Percentiles rank a stretch among this genome's conserved stretches.
phyloP scores from a whole-genome alignment of 2,888 invertebrate species.

The Ectropis crepuscularia region DNA sequence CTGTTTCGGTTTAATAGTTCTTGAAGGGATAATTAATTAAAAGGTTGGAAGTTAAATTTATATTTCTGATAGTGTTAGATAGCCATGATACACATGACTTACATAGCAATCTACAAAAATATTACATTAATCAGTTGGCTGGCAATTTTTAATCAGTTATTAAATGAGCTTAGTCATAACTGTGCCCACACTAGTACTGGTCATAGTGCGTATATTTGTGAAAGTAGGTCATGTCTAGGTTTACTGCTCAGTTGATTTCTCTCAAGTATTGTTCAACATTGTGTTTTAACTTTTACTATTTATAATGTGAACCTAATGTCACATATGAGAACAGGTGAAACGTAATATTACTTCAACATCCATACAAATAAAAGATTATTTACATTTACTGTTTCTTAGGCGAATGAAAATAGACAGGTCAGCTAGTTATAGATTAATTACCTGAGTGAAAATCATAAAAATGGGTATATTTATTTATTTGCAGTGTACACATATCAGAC shows the following conservation, averaged over 20 bases:
- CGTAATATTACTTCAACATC: too few relatives aligned
- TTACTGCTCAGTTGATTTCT: constrained; percentile 33
- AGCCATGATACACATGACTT: neutral
- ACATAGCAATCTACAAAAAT: constrained; percentile 1
- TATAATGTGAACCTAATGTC: constrained; percentile 4
- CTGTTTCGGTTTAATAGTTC: too few relatives aligned
- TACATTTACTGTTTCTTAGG: too few relatives aligned
- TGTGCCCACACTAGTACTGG: constrained; percentile 10
- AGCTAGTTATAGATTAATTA: too few relatives aligned
- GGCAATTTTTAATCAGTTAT: constrained; percentile 21
- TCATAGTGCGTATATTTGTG: constrained; percentile 27
- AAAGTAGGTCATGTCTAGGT: constrained; percentile 39
- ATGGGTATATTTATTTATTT: too few relatives aligned
- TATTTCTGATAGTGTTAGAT: too few relatives aligned
- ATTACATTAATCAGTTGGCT: constrained; percentile 13
- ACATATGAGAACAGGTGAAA: neutral
- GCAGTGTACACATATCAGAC: too few relatives aligned
- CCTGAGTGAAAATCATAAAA: too few relatives aligned
- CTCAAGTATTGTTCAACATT: constrained; percentile 28
- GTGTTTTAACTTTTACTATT: constrained; percentile 19
- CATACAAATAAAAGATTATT: too few relatives aligned
- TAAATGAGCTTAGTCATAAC: constrained; percentile 22
- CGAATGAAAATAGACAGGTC: too few relatives aligned
- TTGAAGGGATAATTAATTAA: too few relatives aligned
- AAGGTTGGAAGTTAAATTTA: too few relatives aligned